phyloP scores from a whole-genome alignment of 2,888 invertebrate species.

The Dasysyrphus tricinctus region DNA sequence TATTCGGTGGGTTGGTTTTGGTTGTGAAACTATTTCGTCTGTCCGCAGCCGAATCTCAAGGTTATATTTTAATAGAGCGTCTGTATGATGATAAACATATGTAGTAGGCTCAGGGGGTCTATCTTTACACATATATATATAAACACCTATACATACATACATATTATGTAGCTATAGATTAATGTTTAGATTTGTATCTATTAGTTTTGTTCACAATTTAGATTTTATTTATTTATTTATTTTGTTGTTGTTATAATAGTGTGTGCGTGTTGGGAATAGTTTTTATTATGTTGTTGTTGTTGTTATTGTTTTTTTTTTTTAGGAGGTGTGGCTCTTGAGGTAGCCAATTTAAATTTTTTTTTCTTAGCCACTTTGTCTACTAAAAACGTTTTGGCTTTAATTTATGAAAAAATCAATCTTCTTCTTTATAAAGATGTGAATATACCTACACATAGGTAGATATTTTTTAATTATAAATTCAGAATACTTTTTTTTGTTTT shows the following conservation, averaged over 20 bases:
- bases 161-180: not conserved
- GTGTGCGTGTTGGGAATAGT: constrained; percentile 10
- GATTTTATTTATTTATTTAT: constrained; percentile 36
- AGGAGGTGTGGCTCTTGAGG: constrained; percentile 50
- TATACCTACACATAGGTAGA: not conserved
- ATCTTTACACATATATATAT: not conserved
- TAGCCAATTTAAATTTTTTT: not conserved
- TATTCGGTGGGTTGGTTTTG: not conserved
- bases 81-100: not conserved
- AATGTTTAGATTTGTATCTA: constrained; percentile 26
- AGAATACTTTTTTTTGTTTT: not conserved
- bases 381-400: not conserved
- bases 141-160: not conserved
- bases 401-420: constrained; percentile 45
- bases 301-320: not conserved
- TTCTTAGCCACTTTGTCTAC: constrained; percentile 21
- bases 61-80: constrained; percentile 40
- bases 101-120: constrained; percentile 1
- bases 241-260: constrained; percentile 17
- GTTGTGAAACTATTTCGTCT: constrained; percentile 41
- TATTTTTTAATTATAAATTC: constrained; percentile 38
- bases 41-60: constrained; percentile 51
- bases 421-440: constrained; percentile 26
- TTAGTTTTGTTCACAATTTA: constrained; percentile 7
- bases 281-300: not conserved